Evolutionary conservation across 2,797 vertebrate genomes (phyloP), one percentile per base, ranked within the genome.

Genomic region (Sebastes flavidus): DNA sequence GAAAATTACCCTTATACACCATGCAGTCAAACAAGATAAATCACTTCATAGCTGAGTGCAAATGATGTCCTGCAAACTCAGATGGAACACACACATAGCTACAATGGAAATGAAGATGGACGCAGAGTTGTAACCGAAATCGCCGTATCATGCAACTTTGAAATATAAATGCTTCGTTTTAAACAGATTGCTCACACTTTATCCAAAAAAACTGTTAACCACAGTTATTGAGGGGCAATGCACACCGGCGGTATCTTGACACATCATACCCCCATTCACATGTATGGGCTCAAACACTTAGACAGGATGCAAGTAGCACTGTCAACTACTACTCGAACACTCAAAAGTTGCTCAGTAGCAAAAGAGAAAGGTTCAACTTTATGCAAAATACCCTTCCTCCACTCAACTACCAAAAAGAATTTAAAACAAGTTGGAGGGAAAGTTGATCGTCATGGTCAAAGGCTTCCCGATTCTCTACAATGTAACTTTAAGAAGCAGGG

Each of bases 91-190:
- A 42, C 56, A 32, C 22, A 18, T 49, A 46, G 13, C 58, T 52
- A 62, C 11, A 65, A 58, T 63, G 20, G 30, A 75, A 14, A 55
- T 62, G 36, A 77, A 70, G 59, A 82, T 72, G 56, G 65, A 73
- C 6, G 58, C 52, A 71, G 42, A 84, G 55, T 52, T 63, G 11
- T 74, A 78, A 49, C 42, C 38, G 49, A 77, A 75, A 72, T 65
- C 56, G 16, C 66, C 32, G 60, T 42, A 46, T 55, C 78, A 78
- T 83, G 84, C 77, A 80, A 77, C 61, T 75, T 25, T 22, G 32
- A 69, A 81, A 83, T 78, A 27, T 30, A 42, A 72, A 83, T 10
- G 1, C 9, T 58, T 65, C 2, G 3, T 27, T 27, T 59, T n/a
- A 16, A 75, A 29, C 10, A 14, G 52, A 65, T 54, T 60, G 8